Percentiles rank a stretch among this genome's conserved stretches.
Conservation (phyloP, 2,113 vertebrate genomes). For the Paedocypris sp. region DNA sequence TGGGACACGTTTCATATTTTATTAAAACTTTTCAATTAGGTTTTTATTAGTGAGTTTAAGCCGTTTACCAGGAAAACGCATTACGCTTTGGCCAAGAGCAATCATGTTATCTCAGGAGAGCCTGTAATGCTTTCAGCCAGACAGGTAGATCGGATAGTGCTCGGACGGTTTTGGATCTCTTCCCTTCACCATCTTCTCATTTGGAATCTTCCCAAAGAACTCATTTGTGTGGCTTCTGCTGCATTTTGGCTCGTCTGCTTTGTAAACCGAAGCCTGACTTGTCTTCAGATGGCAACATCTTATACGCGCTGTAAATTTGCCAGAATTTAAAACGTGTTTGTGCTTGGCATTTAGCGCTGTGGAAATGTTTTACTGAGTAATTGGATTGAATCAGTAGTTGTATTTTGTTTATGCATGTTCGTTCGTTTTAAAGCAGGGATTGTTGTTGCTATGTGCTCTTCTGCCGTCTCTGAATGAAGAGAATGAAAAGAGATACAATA, state of each 20-base stretch:
- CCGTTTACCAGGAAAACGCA: too few species aligned
- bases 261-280: neutral
- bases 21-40: too few species aligned
- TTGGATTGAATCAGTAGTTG: neutral
- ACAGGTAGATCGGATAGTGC: neutral
- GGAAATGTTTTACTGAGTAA: neutral
- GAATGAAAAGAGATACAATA: neutral
- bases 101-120: too few species aligned
- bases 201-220: neutral
- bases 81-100: too few species aligned
- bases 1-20: too few species aligned
- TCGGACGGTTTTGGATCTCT: neutral
- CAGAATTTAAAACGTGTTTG: neutral
- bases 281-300: too few species aligned
- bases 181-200: neutral
- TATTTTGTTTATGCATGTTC: neutral
- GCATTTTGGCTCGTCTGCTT: neutral
- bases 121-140: too few species aligned
- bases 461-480: neutral
- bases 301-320: neutral
- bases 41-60: too few species aligned
- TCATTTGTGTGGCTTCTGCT: neutral
- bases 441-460: slow-evolving; percentile 8
- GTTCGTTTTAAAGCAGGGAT: neutral
- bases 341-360: slow-evolving; percentile 9